phyloP scores from a whole-genome alignment of 2,797 vertebrate genomes.

The Carapus acus region DNA sequence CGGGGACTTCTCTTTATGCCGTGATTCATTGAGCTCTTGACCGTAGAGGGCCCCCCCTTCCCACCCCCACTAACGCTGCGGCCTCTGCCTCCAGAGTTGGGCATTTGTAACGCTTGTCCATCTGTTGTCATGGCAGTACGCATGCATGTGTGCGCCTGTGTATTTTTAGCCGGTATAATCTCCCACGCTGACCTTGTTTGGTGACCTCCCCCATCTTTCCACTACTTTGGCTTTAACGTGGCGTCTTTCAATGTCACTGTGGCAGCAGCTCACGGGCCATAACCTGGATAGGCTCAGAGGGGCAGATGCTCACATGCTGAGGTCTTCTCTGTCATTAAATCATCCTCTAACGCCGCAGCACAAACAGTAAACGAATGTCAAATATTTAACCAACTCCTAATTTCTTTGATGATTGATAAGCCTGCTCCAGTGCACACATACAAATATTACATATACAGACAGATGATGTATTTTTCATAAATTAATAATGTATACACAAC shows the following conservation, averaged over 20 bases:
- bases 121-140: conserved; percentile 69
- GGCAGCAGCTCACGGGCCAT: conserved; percentile 43
- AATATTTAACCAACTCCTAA: too few species aligned
- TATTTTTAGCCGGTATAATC: conserved; percentile 73
- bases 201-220: conserved; percentile 49
- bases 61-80: too few species aligned
- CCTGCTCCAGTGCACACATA: too few species aligned
- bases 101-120: conserved; percentile 54
- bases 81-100: conserved; percentile 38
- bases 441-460: too few species aligned
- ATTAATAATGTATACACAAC: too few species aligned
- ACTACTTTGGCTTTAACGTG: conserved; percentile 48
- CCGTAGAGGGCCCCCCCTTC: conserved; percentile 41
- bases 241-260: conserved; percentile 37
- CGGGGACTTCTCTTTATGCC: conserved; percentile 38
- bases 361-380: not conserved
- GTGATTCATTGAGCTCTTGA: conserved; percentile 60
- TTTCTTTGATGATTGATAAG: too few species aligned
- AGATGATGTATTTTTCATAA: too few species aligned
- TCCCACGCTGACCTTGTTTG: conserved; percentile 67
- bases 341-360: not conserved
- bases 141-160: conserved; percentile 50
- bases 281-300: conserved; percentile 38
- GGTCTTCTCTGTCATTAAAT: conserved; percentile 6
- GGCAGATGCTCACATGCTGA: conserved; percentile 39